A percentile compares a stretch with the other conserved stretches of the same genome.
phyloP scores from a whole-genome alignment of 2,888 invertebrate species.

The Branchipolynoe longqiensis region DNA sequence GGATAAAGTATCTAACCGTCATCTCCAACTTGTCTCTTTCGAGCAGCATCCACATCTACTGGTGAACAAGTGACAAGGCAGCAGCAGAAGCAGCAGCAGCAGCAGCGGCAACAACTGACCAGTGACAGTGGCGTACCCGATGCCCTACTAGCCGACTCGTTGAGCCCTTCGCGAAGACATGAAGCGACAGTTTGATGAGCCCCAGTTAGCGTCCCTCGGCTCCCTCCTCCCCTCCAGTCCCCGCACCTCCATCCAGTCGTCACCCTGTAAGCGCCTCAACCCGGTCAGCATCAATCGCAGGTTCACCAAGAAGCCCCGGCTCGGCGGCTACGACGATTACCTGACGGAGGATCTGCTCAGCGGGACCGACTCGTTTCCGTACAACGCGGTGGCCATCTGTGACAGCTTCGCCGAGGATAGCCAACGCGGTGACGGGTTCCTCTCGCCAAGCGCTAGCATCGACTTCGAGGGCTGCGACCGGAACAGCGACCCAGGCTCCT shows the following conservation, averaged over 20 bases:
- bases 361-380: neutral
- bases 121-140: neutral
- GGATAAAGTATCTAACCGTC: too few relatives aligned
- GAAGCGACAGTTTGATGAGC: conserved; percentile 55
- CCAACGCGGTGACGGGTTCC: conserved; percentile 30
- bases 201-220: conserved; percentile 46
- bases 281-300: conserved; percentile 40
- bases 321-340: conserved; percentile 41
- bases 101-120: too few relatives aligned
- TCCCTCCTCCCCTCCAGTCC: conserved; percentile 31
- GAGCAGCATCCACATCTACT: too few relatives aligned
- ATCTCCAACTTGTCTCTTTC: too few relatives aligned
- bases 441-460: neutral
- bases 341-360: conserved; percentile 37
- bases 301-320: conserved; percentile 48
- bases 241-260: conserved; percentile 43
- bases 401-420: conserved; percentile 35
- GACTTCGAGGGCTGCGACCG: conserved; percentile 36
- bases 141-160: neutral
- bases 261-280: conserved; percentile 51
- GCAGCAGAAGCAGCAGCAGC: too few relatives aligned
- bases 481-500: conserved; percentile 16
- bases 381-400: conserved; percentile 33
- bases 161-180: conserved; percentile 20
- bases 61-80: too few relatives aligned